Evolutionary conservation across 2,888 invertebrate species (phyloP), one percentile per base, ranked within the genome.

Genomic region (Tinea trinotella): DNA sequence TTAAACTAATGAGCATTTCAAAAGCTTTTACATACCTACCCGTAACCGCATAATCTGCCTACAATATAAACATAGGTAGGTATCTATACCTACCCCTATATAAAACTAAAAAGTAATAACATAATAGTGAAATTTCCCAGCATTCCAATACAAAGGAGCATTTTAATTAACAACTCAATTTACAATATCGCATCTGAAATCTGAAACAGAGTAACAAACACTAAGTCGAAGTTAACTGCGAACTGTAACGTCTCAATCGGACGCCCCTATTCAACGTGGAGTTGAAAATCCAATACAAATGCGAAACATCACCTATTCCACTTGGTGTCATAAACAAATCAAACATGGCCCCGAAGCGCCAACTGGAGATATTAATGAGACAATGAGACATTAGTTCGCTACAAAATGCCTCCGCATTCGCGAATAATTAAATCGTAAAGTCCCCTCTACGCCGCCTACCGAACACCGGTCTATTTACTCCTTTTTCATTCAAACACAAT

Each of bases 401-500:
- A 85, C 85, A 85, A 85, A 85, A 84, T 85, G 83, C 84, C 85
- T 82, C 82, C 79, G 83, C 81, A 83, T 82, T 84, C 79, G 84
- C 85, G 78, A 85, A 85, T 85, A 85, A 85, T 85, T 84, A 85
- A 85, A 85, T 85, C 85, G 85, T 85, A 84, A 85, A 84, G 82
- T 76, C 83, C 84, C 83, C 82, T 79, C 81, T 77, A 78, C 78
- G 70, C 81, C 82, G 83, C 82, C 82, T 78, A 78, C 82, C 34
- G 24, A 71, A 78, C 78, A 70, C 71, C 71, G 66, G 70, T 76
- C 81, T 83, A 84, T 84, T 85, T 85, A 85, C 85, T 84, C 83
- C 85, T 84, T 84, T 85, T 85, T 84, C 83, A 84, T 81, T 84
- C 82, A 18, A 84, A 79, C 81, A 85, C 85, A 85, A 85, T 84